Evolutionary conservation across 2,113 vertebrate genomes (phyloP), one percentile per base, ranked within the genome.

Genomic region (Fregata magnificens): DNA sequence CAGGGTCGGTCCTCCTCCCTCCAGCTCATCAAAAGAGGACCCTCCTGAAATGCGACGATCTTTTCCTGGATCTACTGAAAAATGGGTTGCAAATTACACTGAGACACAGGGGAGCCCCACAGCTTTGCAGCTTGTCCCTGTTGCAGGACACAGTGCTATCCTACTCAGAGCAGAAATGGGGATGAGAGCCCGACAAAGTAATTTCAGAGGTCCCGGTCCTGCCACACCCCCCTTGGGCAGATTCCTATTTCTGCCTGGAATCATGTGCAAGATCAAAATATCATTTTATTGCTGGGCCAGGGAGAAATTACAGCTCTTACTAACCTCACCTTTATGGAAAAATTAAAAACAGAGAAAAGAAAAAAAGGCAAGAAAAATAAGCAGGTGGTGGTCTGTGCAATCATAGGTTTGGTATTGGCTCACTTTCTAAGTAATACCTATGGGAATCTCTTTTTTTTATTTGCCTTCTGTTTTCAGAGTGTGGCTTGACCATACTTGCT

Each of bases 141-240:
- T 13, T 67, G 52, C 61, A 71, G 38, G 56, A 71, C 76, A 47
- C 34, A 47, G 17, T 31, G 21, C 38, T n/a, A 58, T 52, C 38
- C 45, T 66, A 77, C 14, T 53, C 20, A 45, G 22, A 65, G 49
- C 5, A 77, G 45, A 92, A 82, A 2, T 31, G 11, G 11, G 26
- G 8, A 63, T 26, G 6, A 69, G 22, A 84, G 21, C 24, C 32
- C 4, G 1, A 63, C 11, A 55, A 62, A 71, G 38, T 45, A 5
- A 63, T 67, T 86, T 86, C 47, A 85, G 56, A 65, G 69, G n/a
- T 76, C 17, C 7, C 2, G 2, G 20, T 69, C 8, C 0, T 84
- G 11, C 61, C 15, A 36, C 81, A 13, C 2, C 2, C 8, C 2
- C 4, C 12, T 67, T 10, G 0, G 16, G 9, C 13, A 29, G 18